These are phyloP conservation scores for Conistra vaccinii DNA, from an alignment of 2,888 invertebrate genomes.

Conservation along the genomic window DNA sequence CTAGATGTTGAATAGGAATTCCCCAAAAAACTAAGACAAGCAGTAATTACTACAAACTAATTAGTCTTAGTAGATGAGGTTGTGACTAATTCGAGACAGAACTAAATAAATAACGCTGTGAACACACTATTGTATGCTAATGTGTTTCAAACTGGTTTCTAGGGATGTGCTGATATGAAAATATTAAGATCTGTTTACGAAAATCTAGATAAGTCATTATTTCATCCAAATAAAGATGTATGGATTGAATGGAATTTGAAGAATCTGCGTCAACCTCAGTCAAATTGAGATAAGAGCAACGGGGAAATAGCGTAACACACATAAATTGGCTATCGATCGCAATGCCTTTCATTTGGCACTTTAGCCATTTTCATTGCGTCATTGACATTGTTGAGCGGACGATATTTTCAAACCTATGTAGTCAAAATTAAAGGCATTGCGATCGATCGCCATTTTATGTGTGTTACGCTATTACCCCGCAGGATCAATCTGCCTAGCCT, in stretches of 20 bases:
- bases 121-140: constrained; percentile 65
- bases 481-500: too few species aligned
- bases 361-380: too few species aligned
- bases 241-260: not conserved
- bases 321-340: too few species aligned
- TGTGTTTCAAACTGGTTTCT: constrained; percentile 30
- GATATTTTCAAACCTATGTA: too few species aligned
- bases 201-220: not conserved
- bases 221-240: not conserved
- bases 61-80: constrained; percentile 30
- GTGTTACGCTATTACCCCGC: too few species aligned
- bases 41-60: constrained; percentile 41
- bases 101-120: constrained; percentile 53
- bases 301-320: too few species aligned
- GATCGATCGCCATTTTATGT: too few species aligned
- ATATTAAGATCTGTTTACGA: not conserved
- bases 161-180: constrained; percentile 51
- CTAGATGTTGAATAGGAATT: not conserved
- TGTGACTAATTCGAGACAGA: constrained; percentile 25
- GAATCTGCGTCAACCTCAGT: not conserved
- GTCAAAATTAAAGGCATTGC: too few species aligned
- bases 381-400: too few species aligned
- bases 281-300: not conserved
- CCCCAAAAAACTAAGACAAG: constrained; percentile 34
- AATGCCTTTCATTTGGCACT: too few species aligned